Conservation (phyloP, 1,140 invertebrate species). For the Magallana angulata region DNA sequence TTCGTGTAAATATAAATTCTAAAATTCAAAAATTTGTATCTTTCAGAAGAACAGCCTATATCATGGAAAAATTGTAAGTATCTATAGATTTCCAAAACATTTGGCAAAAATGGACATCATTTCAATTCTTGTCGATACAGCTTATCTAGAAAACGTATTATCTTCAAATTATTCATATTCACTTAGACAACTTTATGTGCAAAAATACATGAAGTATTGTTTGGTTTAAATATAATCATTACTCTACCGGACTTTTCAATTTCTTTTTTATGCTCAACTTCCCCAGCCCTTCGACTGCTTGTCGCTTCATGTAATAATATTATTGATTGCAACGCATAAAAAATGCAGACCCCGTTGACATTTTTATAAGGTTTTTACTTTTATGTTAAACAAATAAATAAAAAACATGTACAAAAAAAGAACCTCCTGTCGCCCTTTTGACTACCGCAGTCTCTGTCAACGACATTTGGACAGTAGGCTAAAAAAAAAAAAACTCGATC, state of each 20-base stretch:
- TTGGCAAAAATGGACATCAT: background rate
- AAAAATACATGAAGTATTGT: too few species aligned
- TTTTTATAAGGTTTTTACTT: slow-evolving; percentile 35
- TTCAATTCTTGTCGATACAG: too few species aligned
- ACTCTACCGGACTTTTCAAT: too few species aligned
- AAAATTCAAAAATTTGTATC: background rate
- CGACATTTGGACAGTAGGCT: slow-evolving; percentile 15
- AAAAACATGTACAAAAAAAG: background rate
- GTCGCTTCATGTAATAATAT: background rate
- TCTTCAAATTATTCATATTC: too few species aligned
- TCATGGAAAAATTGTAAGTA: slow-evolving; percentile 46
- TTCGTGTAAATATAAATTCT: background rate
- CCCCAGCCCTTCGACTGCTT: background rate
- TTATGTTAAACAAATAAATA: slow-evolving; percentile 34
- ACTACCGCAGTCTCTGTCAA: background rate
- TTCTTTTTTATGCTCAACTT: background rate
- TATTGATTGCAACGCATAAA: background rate
- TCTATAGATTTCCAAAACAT: background rate
- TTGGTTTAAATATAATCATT: too few species aligned
- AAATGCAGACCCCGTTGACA: background rate
- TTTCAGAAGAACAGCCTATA: slow-evolving; percentile 41
- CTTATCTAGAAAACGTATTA: too few species aligned
- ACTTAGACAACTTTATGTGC: too few species aligned
- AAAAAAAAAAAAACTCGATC: background rate
- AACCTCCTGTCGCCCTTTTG: slow-evolving; percentile 11